These are phyloP conservation scores for Zenarchopterus dispar DNA, from an alignment of 2,797 vertebrate species.

Conservation along the genomic window DNA sequence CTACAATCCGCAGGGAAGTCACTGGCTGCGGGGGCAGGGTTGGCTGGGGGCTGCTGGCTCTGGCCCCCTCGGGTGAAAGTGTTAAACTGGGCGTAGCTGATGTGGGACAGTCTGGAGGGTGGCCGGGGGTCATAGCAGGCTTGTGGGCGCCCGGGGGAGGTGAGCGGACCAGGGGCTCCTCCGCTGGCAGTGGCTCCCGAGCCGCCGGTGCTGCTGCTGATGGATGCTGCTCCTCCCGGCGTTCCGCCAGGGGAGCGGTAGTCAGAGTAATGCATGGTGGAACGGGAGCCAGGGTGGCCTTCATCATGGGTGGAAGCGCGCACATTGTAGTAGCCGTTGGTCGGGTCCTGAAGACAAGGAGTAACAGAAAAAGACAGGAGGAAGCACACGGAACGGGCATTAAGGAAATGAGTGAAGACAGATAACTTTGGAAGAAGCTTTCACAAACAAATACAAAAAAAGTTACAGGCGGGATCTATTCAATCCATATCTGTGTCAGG, in stretches of 20 bases:
- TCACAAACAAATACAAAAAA: too few relatives aligned
- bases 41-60: slow-evolving; percentile 77
- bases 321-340: slow-evolving; percentile 96
- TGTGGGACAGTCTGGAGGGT: slow-evolving; percentile 93
- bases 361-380: slow-evolving; percentile 1
- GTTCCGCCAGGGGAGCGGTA: slow-evolving; percentile 84
- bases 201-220: slow-evolving; percentile 78
- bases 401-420: not conserved
- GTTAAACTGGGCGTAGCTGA: slow-evolving; percentile 95
- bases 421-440: too few relatives aligned
- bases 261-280: slow-evolving; percentile 91
- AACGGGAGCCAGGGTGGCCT: slow-evolving; percentile 87
- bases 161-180: slow-evolving; percentile 86
- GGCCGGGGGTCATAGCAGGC: slow-evolving; percentile 90
- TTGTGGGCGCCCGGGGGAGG: slow-evolving; percentile 85
- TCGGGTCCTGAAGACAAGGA: slow-evolving; percentile 86
- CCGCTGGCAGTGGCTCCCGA: slow-evolving; percentile 80
- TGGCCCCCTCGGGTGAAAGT: slow-evolving; percentile 86
- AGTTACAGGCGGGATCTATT: too few relatives aligned
- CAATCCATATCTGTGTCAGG: too few relatives aligned
- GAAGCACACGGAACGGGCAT: not conserved
- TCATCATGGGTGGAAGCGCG: slow-evolving; percentile 92
- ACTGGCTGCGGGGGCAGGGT: slow-evolving; percentile 68
- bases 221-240: slow-evolving; percentile 76
- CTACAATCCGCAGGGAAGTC: slow-evolving; percentile 83